A percentile compares a stretch with the other conserved stretches of the same genome.
These are phyloP conservation scores for Acanthochromis polyacanthus DNA, from an alignment of 2,113 vertebrate species.

Conservation along the genomic window DNA sequence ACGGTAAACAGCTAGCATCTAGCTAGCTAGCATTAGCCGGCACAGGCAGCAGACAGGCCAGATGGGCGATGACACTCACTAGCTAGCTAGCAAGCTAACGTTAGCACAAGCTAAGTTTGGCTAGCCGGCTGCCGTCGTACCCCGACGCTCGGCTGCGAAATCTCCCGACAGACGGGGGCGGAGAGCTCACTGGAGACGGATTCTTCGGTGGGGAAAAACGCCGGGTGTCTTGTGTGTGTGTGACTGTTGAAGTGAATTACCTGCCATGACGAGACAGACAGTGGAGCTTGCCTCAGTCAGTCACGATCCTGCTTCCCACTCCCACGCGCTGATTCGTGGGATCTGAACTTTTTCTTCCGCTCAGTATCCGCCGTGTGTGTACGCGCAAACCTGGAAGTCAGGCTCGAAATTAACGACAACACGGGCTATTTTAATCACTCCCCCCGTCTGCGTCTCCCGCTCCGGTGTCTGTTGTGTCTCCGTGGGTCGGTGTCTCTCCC, in stretches of 20 bases:
- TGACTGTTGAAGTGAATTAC: constrained; percentile 60
- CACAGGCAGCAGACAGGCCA: constrained; percentile 31
- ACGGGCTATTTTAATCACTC: not conserved
- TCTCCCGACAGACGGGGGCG: not conserved
- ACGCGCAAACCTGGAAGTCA: constrained; percentile 27
- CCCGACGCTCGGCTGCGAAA: not conserved
- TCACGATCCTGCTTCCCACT: constrained; percentile 79
- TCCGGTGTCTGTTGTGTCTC: constrained; percentile 28
- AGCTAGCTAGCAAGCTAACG: constrained; percentile 27
- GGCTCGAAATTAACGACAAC: constrained; percentile 16
- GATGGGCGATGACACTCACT: constrained; percentile 57
- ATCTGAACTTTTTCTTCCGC: constrained; percentile 72
- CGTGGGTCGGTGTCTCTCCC: not conserved
- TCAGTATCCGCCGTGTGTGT: constrained; percentile 25
- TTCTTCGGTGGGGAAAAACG: not conserved
- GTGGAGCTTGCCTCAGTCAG: constrained; percentile 76
- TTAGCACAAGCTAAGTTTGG: constrained; percentile 66
- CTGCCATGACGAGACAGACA: constrained; percentile 86
- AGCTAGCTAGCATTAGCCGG: constrained; percentile 45
- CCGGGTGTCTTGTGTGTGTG: not conserved
- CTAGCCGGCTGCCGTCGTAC: not conserved
- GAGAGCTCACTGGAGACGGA: not conserved
- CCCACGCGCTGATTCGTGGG: constrained; percentile 77
- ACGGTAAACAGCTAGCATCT: constrained; percentile 37
- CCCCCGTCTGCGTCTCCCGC: constrained; percentile 31